Percentiles rank a stretch among this genome's conserved stretches.
Evolutionary conservation across 2,888 invertebrate species (phyloP).

Genomic region (Phortica magna): DNA sequence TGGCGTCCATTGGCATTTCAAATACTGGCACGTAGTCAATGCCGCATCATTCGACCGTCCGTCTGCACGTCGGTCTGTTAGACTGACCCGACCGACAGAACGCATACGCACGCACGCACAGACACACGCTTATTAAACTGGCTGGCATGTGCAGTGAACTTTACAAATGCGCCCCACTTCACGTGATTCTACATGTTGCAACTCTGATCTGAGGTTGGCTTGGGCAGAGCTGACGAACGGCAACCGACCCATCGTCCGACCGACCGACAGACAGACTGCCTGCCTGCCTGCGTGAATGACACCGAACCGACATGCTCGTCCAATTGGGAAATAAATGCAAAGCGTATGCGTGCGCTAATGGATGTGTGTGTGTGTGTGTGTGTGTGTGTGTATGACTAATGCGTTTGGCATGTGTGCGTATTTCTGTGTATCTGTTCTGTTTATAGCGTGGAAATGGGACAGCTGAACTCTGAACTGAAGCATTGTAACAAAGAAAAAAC

Average conservation of each 20-base stretch:
- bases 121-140: background rate
- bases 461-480: background rate
- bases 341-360: background rate
- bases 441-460: background rate
- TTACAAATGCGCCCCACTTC: too few relatives aligned
- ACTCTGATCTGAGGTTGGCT: too few relatives aligned
- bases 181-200: too few relatives aligned
- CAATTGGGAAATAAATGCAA: constrained; percentile 2
- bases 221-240: too few relatives aligned
- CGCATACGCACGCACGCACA: background rate
- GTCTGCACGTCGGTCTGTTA: constrained; percentile 10
- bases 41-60: too few relatives aligned
- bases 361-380: constrained; percentile 9
- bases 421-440: background rate
- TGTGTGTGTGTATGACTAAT: background rate
- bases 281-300: background rate
- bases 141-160: background rate
- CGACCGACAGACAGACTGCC: background rate
- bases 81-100: background rate
- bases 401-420: background rate
- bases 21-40: constrained; percentile 62
- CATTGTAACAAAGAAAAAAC: background rate
- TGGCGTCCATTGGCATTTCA: constrained; percentile 61
- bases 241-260: background rate
- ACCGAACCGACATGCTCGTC: background rate